Percentiles rank a stretch among this genome's conserved stretches.
phyloP scores from a whole-genome alignment of 2,797 vertebrate species.

The Halcyon chelicuti region DNA sequence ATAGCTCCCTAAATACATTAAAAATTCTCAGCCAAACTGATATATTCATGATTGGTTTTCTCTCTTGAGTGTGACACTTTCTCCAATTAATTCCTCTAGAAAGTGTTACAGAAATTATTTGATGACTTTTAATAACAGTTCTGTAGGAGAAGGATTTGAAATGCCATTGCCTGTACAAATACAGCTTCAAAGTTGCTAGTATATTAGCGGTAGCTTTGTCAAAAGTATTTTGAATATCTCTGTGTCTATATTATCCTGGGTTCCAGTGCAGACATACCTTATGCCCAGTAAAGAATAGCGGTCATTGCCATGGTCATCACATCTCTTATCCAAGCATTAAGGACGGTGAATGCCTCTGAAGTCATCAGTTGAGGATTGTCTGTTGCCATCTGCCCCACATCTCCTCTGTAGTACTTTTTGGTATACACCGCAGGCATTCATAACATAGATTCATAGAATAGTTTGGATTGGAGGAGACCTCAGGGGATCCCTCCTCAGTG shows the following conservation, averaged over 20 bases:
- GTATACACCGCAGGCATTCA: background rate
- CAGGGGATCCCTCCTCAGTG: background rate
- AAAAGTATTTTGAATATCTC: background rate
- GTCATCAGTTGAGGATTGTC: background rate
- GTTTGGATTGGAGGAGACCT: background rate
- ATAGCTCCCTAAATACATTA: slow-evolving; percentile 49
- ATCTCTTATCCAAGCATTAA: background rate
- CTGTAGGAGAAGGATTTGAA: slow-evolving; percentile 16
- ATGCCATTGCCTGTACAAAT: background rate
- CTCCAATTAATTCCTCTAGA: slow-evolving; percentile 33
- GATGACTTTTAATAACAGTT: slow-evolving; percentile 43
- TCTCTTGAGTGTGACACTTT: slow-evolving; percentile 40
- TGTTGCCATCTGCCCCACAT: background rate
- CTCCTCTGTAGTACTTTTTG: background rate
- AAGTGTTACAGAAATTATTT: slow-evolving; percentile 43
- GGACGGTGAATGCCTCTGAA: background rate
- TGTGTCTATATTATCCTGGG: background rate
- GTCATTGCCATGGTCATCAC: background rate
- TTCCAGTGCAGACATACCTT: background rate
- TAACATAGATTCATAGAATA: background rate
- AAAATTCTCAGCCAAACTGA: slow-evolving; percentile 37
- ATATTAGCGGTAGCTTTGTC: background rate
- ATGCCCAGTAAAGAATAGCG: background rate
- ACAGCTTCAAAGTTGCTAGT: background rate
- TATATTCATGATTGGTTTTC: slow-evolving; percentile 36